A percentile compares a stretch with the other conserved stretches of the same genome.
Conservation (phyloP, 2,113 vertebrate species). For the Dromiciops gliroides region DNA sequence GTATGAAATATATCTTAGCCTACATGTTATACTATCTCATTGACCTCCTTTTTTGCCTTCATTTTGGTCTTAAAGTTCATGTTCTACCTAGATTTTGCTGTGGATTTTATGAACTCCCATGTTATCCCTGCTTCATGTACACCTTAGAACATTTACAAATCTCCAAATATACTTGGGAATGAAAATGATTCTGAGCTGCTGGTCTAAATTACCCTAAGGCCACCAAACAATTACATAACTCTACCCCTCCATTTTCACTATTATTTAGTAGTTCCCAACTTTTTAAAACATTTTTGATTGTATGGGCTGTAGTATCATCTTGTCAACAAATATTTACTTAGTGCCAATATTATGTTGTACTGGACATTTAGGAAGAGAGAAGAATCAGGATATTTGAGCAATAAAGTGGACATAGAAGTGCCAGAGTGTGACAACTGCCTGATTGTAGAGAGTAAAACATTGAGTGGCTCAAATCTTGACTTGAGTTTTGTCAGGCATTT, state of each 20-base stretch:
- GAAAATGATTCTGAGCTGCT: not conserved
- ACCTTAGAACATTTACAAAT: not conserved
- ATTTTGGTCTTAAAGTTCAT: not conserved
- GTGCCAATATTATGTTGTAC: not conserved
- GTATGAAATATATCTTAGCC: not conserved
- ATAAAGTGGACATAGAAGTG: not conserved
- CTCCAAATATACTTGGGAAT: not conserved
- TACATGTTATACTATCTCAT: not conserved
- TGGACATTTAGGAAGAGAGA: not conserved
- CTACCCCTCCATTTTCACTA: not conserved
- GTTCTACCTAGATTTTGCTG: no score
- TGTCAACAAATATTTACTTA: not conserved
- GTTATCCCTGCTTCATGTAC: not conserved
- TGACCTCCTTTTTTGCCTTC: not conserved
- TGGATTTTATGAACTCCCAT: not conserved
- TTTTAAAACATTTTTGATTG: not conserved
- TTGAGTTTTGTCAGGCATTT: not conserved
- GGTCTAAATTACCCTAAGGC: not conserved
- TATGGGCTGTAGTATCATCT: not conserved
- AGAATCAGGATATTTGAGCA: not conserved
- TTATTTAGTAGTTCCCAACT: fast-evolving
- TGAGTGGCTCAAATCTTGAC: not conserved
- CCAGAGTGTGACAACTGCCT: not conserved
- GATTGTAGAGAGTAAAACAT: not conserved
- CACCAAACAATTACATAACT: not conserved